These are phyloP conservation scores for Nebria salina DNA, from an alignment of 2,888 invertebrate species.

Conservation along the genomic window DNA sequence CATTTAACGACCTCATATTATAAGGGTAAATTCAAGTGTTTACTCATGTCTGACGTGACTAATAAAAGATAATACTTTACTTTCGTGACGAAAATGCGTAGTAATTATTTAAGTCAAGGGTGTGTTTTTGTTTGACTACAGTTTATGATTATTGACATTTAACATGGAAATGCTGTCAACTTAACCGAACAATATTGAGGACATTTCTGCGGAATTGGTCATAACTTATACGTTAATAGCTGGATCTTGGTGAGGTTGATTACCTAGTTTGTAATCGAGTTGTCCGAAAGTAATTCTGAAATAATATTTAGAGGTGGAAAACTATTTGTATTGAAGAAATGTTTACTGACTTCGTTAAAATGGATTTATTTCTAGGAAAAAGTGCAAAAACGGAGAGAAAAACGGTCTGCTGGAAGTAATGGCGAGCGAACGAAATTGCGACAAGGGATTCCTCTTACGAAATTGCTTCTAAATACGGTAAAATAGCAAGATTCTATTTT, in stretches of 20 bases:
- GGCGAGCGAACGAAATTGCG: conserved; percentile 15
- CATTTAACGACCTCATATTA: neutral
- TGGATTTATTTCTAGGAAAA: neutral
- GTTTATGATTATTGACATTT: conserved; percentile 30
- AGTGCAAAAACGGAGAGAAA: neutral
- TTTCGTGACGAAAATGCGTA: neutral
- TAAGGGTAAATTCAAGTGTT: neutral
- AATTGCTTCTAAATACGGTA: conserved; percentile 38
- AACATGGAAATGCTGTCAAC: conserved; percentile 21
- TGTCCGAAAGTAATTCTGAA: too few species aligned
- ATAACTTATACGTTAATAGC: neutral
- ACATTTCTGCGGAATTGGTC: neutral
- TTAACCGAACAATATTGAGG: conserved; percentile 16
- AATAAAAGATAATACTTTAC: neutral
- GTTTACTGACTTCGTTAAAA: neutral
- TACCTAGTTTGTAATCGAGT: too few species aligned
- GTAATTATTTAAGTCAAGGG: neutral
- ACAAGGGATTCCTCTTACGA: conserved; percentile 38
- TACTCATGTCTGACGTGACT: neutral
- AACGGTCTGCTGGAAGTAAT: neutral
- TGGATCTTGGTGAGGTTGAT: neutral
- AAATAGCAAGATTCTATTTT: conserved; percentile 31
- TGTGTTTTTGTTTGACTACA: neutral
- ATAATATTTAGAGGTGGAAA: too few species aligned
- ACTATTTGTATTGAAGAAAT: too few species aligned